These are phyloP conservation scores for Tragelaphus imberbis DNA, from an alignment of 2,113 vertebrate genomes.

Conservation along the genomic window DNA sequence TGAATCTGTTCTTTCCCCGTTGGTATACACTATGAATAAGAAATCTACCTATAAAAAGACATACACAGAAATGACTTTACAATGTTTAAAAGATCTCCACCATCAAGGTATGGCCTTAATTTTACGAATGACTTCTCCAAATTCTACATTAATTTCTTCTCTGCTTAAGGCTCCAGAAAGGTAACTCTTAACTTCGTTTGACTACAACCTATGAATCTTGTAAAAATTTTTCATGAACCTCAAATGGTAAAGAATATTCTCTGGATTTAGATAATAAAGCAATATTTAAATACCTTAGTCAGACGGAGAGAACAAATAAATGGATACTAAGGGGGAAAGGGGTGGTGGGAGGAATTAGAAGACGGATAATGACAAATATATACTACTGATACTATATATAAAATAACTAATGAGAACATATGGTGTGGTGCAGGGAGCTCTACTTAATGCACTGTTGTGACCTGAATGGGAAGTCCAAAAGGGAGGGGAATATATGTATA, in stretches of 20 bases:
- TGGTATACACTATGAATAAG: background rate
- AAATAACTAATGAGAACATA: background rate
- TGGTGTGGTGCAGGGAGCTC: background rate
- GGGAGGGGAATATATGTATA: background rate
- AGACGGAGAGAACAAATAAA: background rate
- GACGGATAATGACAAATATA: background rate
- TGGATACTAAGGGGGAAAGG: background rate
- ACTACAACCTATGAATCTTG: background rate
- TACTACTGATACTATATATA: background rate
- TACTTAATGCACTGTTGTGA: background rate
- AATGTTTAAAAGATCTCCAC: background rate
- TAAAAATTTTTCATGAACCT: background rate
- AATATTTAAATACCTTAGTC: constrained; percentile 84
- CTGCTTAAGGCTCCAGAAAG: background rate
- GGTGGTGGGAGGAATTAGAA: background rate
- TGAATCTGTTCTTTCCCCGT: background rate
- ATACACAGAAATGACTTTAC: background rate
- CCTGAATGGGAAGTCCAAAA: background rate
- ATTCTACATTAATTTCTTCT: background rate
- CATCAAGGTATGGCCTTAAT: background rate
- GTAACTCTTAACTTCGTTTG: background rate
- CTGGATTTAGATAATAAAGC: background rate
- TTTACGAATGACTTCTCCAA: constrained; percentile 37
- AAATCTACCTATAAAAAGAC: background rate
- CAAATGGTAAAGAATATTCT: background rate